A percentile compares a stretch with the other conserved stretches of the same genome.
Evolutionary conservation across 2,888 invertebrate species (phyloP).

Genomic region (Acanthosepion esculentum): DNA sequence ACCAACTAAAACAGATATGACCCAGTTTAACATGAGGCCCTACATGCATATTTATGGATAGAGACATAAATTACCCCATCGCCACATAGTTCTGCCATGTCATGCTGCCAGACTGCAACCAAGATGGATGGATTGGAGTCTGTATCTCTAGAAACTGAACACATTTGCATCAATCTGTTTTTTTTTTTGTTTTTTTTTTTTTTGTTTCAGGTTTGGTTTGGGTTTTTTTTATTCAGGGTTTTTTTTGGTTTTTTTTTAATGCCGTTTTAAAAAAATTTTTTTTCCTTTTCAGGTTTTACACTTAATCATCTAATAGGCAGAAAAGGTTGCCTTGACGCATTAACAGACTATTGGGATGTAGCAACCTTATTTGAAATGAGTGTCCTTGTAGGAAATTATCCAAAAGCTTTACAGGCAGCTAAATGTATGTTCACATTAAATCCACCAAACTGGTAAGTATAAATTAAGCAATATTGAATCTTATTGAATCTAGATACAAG

Average conservation of each 20-base stretch:
- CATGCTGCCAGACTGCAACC: too few species aligned
- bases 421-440: slow-evolving; percentile 79
- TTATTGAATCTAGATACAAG: neutral
- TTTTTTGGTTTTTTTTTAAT: neutral
- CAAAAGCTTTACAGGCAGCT: slow-evolving; percentile 96
- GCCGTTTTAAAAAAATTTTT: neutral
- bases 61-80: too few species aligned
- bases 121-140: too few species aligned
- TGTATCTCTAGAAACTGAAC: neutral
- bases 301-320: slow-evolving; percentile 97
- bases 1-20: too few species aligned
- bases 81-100: too few species aligned
- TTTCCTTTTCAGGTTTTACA: slow-evolving; percentile 82
- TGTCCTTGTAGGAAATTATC: slow-evolving; percentile 96
- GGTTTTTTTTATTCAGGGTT: neutral
- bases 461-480: neutral
- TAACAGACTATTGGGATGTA: slow-evolving; percentile 99
- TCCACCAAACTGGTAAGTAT: slow-evolving; percentile 76
- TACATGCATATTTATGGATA: too few species aligned
- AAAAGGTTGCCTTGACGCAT: slow-evolving; percentile 92
- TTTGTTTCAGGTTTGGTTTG: too few species aligned
- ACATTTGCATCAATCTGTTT: neutral
- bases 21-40: too few species aligned
- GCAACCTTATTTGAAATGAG: slow-evolving; percentile 99
- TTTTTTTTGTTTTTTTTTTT: neutral